Evolutionary conservation across 2,113 vertebrate genomes (phyloP).

Genomic region (Vimba vimba): DNA sequence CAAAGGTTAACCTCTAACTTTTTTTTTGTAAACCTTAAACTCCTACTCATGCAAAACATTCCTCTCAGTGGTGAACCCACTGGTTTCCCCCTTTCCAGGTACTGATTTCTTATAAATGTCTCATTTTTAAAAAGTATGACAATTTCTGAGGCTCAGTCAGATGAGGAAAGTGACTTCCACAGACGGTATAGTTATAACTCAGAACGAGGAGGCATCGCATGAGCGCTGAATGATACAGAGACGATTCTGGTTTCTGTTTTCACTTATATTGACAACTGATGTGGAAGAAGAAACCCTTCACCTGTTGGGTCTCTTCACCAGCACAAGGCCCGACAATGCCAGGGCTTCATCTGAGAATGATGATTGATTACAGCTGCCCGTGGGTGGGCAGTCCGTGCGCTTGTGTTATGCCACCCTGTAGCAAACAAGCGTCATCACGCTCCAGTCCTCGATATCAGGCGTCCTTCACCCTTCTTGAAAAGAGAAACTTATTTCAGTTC

Average conservation of each 20-base stretch:
- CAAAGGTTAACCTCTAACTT: conserved; percentile 51
- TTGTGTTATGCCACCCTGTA: background rate
- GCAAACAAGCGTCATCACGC: background rate
- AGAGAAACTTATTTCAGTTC: background rate
- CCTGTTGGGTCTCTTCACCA: conserved; percentile 60
- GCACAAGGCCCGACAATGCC: conserved; percentile 59
- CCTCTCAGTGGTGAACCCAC: conserved; percentile 70
- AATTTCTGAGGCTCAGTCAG: conserved; percentile 64
- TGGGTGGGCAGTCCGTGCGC: background rate
- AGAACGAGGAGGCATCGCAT: conserved; percentile 40
- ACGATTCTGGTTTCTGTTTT: conserved; percentile 71
- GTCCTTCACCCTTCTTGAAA: conserved; percentile 31
- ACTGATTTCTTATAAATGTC: conserved; percentile 79
- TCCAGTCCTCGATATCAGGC: background rate
- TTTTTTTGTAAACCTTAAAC: conserved; percentile 56
- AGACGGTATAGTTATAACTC: conserved; percentile 58
- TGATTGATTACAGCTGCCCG: conserved; percentile 59
- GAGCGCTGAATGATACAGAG: conserved; percentile 50
- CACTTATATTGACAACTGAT: conserved; percentile 66
- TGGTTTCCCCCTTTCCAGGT: conserved; percentile 69
- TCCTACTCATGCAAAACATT: conserved; percentile 69
- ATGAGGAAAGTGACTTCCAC: conserved; percentile 52
- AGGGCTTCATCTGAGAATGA: conserved; percentile 57
- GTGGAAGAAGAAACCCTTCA: conserved; percentile 66
- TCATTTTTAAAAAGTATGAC: conserved; percentile 66